Evolutionary conservation across 1,140 invertebrate species (phyloP).

Genomic region (Halictus rubicundus): DNA sequence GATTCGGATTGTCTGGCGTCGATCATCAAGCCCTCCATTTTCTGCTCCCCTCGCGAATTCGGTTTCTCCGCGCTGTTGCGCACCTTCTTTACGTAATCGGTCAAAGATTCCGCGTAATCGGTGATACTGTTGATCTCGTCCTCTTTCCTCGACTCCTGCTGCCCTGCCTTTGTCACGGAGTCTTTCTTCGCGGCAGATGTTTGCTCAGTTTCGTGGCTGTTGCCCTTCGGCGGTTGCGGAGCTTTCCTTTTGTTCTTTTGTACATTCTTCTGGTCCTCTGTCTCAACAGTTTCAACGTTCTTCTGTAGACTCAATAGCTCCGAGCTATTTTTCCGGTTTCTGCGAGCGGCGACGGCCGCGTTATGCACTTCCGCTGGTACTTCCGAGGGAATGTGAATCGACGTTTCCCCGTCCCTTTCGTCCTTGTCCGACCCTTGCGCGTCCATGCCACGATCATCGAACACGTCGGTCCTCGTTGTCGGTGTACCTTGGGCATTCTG

Average conservation of each 20-base stretch:
- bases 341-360: constrained; percentile 85
- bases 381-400: constrained; percentile 69
- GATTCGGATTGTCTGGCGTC: constrained; percentile 78
- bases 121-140: constrained; percentile 63
- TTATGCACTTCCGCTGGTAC: constrained; percentile 87
- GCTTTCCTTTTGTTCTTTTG: constrained; percentile 88
- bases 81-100: constrained; percentile 61
- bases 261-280: constrained; percentile 69
- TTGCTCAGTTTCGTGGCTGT: constrained; percentile 40
- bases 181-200: constrained; percentile 28
- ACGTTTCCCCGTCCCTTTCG: constrained; percentile 34
- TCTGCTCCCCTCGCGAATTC: constrained; percentile 55
- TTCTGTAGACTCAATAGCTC: constrained; percentile 66
- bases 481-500: neutral
- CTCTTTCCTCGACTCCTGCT: constrained; percentile 60
- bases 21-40: constrained; percentile 55
- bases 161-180: constrained; percentile 50
- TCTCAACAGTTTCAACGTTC: constrained; percentile 26
- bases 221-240: constrained; percentile 83
- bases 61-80: constrained; percentile 59
- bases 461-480: constrained; percentile 3
- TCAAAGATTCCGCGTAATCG: constrained; percentile 69
- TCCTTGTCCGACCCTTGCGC: constrained; percentile 54
- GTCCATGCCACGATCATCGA: constrained; percentile 57
- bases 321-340: constrained; percentile 83